Evolutionary conservation across 2,888 invertebrate genomes (phyloP).

Genomic region (Dendrolimus pini): DNA sequence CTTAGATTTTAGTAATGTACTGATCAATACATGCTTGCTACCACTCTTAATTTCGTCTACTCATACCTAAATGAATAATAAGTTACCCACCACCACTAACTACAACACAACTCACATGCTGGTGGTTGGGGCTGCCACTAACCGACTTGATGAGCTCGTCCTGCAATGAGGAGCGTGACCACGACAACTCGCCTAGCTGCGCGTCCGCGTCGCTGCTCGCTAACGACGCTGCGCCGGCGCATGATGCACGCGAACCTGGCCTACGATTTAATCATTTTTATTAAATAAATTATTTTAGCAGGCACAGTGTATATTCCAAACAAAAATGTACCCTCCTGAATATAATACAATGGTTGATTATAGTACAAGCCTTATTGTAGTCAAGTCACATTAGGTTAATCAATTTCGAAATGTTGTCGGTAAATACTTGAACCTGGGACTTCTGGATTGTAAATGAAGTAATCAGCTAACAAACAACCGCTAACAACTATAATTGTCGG

Average conservation of each 20-base stretch:
- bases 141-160: slow-evolving; percentile 82
- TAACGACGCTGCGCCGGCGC: slow-evolving; percentile 78
- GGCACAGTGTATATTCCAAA: too few relatives aligned
- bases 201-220: slow-evolving; percentile 72
- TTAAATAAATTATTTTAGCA: too few relatives aligned
- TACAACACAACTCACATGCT: slow-evolving; percentile 59
- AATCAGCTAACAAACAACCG: too few relatives aligned
- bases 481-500: too few relatives aligned
- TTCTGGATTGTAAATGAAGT: too few relatives aligned
- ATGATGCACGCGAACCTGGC: slow-evolving; percentile 72
- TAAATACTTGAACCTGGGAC: too few relatives aligned
- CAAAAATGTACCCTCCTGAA: too few relatives aligned
- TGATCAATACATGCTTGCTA: slow-evolving; percentile 3
- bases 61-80: background rate
- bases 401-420: too few relatives aligned
- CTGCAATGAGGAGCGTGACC: slow-evolving; percentile 81
- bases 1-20: background rate
- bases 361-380: too few relatives aligned
- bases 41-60: background rate
- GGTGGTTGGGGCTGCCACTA: slow-evolving; percentile 67
- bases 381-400: too few relatives aligned
- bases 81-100: slow-evolving; percentile 6
- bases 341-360: too few relatives aligned
- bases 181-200: slow-evolving; percentile 73
- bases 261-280: slow-evolving; percentile 21